Conservation (phyloP, 2,888 invertebrate species). For the Silvanus unidentatus region DNA sequence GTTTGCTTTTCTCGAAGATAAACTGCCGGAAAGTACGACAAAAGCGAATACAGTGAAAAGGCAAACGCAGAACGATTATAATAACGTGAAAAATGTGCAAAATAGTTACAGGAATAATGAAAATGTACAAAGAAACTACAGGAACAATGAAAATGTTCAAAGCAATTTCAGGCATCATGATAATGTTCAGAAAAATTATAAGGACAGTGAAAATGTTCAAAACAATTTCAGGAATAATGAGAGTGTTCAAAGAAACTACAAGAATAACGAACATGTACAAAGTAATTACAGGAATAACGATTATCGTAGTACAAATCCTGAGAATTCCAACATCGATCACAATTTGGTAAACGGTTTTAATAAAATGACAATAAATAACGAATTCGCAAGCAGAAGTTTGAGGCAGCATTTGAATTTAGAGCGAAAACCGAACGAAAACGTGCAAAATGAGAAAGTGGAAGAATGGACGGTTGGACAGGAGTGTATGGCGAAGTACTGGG, state of each 20-base stretch:
- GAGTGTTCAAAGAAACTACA: too few species aligned
- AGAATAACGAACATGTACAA: neutral
- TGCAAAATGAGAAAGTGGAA: conserved; percentile 13
- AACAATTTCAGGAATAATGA: neutral
- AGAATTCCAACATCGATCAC: neutral
- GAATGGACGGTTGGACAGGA: conserved; percentile 60
- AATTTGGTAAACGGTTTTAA: conserved; percentile 26
- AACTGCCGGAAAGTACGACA: conserved; percentile 53
- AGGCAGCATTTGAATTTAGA: conserved; percentile 40
- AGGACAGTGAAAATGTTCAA: conserved; percentile 16
- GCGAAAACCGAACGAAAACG: conserved; percentile 7
- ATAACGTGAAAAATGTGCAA: conserved; percentile 10
- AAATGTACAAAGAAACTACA: conserved; percentile 5
- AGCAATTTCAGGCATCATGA: neutral
- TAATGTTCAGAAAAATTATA: conserved; percentile 3
- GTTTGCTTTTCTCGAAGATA: conserved; percentile 78
- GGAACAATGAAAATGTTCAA: conserved; percentile 16
- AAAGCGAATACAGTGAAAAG: conserved; percentile 15
- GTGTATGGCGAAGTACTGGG: conserved; percentile 89
- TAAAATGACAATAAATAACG: conserved; percentile 38
- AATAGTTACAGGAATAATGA: conserved; percentile 7
- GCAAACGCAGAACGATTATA: too few species aligned
- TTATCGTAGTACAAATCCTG: neutral
- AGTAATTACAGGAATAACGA: neutral
- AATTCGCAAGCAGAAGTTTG: conserved; percentile 41